phyloP scores from a whole-genome alignment of 2,797 vertebrate species.

The Paratrypauchen microcephalus region DNA sequence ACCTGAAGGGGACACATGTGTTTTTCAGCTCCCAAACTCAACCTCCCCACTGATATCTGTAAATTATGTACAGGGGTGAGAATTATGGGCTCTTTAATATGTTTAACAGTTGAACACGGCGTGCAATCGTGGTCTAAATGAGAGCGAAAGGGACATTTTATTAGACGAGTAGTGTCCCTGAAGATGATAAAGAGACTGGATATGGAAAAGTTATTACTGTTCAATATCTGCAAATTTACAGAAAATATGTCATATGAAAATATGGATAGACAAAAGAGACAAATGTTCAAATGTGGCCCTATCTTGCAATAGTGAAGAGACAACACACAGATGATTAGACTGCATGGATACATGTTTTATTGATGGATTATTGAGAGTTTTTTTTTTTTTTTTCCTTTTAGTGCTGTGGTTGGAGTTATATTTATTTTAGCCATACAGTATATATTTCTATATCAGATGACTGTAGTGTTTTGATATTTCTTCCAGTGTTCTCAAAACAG shows the following conservation, averaged over 20 bases:
- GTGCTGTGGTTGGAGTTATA: too few species aligned
- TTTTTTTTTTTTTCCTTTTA: not conserved
- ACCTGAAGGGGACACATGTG: conserved; percentile 72
- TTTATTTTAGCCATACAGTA: too few species aligned
- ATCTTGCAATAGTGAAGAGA: not conserved
- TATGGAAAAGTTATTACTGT: conserved; percentile 35
- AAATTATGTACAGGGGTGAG: conserved; percentile 47
- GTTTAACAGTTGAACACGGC: conserved; percentile 48
- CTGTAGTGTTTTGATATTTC: conserved; percentile 29
- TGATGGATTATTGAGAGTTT: not conserved
- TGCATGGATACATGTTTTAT: not conserved
- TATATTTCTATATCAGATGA: not conserved
- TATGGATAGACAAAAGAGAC: conserved; percentile 32
- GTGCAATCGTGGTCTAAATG: conserved; percentile 23
- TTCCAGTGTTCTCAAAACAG: conserved; percentile 5
- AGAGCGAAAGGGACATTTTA: conserved; percentile 24
- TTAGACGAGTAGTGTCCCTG: conserved; percentile 24
- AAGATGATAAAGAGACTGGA: conserved; percentile 33
- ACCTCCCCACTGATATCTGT: conserved; percentile 37
- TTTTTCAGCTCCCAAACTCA: conserved; percentile 67
- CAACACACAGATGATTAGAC: not conserved
- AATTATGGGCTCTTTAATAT: conserved; percentile 38
- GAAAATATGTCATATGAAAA: too few species aligned
- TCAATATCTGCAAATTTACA: conserved; percentile 26
- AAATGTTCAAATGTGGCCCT: conserved; percentile 28